A percentile compares a stretch with the other conserved stretches of the same genome.
Conservation (phyloP, 2,888 invertebrate genomes). For the Tyria jacobaeae region DNA sequence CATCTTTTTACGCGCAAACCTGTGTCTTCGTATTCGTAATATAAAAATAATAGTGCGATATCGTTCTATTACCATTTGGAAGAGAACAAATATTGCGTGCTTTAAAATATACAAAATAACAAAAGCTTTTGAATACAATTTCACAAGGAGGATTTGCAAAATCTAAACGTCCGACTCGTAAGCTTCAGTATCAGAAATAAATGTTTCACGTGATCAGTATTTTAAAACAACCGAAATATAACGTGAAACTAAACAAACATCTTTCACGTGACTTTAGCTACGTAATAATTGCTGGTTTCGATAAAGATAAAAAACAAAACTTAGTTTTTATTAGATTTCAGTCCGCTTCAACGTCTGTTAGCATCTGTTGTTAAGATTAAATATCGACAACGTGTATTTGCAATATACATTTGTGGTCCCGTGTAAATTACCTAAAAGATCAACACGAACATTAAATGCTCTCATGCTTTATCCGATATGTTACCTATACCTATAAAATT, state of each 20-base stretch:
- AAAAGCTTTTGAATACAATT: slow-evolving; percentile 31
- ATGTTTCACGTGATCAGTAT: slow-evolving; percentile 64
- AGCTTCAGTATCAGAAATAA: slow-evolving; percentile 70
- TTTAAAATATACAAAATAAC: slow-evolving; percentile 30
- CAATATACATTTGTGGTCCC: slow-evolving; percentile 27
- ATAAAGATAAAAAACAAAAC: slow-evolving; percentile 43
- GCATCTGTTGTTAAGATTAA: slow-evolving; percentile 36
- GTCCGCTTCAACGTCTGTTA: slow-evolving; percentile 45
- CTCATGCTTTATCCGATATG: not conserved
- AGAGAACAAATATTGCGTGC: slow-evolving; percentile 9
- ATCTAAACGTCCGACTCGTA: slow-evolving; percentile 33
- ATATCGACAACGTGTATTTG: slow-evolving; percentile 27
- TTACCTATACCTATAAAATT: not conserved
- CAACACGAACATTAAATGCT: not conserved
- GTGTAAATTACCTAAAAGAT: slow-evolving; percentile 3
- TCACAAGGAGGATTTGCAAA: slow-evolving; percentile 36
- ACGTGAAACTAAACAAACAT: slow-evolving; percentile 57
- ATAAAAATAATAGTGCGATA: slow-evolving; percentile 10
- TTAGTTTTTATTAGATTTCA: slow-evolving; percentile 54
- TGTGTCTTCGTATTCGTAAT: not conserved
- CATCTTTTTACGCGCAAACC: slow-evolving; percentile 17
- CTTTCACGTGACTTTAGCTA: slow-evolving; percentile 55
- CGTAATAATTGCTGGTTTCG: slow-evolving; percentile 41
- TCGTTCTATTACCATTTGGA: slow-evolving; percentile 10
- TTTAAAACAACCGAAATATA: slow-evolving; percentile 66